Evolutionary conservation across 2,888 invertebrate species (phyloP).

Genomic region (Steromphala cineraria): DNA sequence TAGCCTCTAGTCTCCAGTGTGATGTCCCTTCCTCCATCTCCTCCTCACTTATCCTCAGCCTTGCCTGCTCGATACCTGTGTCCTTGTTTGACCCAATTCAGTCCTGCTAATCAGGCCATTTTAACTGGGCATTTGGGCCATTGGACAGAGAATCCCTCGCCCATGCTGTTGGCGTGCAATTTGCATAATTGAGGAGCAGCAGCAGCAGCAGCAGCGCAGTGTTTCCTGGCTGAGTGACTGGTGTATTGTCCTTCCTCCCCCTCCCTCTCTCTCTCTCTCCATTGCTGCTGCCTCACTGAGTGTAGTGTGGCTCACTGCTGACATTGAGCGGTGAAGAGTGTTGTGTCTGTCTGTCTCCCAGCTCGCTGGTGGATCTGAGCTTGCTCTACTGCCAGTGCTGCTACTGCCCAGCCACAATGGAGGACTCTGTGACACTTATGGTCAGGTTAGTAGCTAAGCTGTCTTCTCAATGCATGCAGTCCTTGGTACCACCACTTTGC

Average conservation of each 20-base stretch:
- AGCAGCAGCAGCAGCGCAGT: no score
- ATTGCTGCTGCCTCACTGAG: no score
- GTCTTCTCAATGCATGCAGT: no score
- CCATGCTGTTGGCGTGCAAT: background rate
- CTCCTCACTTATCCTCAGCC: background rate
- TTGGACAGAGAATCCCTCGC: background rate
- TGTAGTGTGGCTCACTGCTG: background rate
- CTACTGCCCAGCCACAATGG: no score
- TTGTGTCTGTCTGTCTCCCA: background rate
- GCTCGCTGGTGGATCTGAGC: no score
- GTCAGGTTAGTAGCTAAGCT: no score
- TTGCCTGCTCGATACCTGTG: background rate
- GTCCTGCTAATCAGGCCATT: background rate
- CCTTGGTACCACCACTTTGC: no score
- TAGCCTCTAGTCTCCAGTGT: no score
- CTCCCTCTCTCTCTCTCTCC: background rate
- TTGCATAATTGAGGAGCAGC: conserved; percentile 20
- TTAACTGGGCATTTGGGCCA: conserved; percentile 11
- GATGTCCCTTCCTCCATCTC: no score
- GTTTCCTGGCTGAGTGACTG: background rate
- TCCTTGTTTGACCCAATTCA: conserved; percentile 1
- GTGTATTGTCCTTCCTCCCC: background rate
- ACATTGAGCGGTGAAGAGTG: background rate
- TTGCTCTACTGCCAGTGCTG: no score
- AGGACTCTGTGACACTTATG: no score